Evolutionary conservation across 2,113 vertebrate genomes (phyloP), one percentile per base, ranked within the genome.

Genomic region (Lepus americanus): DNA sequence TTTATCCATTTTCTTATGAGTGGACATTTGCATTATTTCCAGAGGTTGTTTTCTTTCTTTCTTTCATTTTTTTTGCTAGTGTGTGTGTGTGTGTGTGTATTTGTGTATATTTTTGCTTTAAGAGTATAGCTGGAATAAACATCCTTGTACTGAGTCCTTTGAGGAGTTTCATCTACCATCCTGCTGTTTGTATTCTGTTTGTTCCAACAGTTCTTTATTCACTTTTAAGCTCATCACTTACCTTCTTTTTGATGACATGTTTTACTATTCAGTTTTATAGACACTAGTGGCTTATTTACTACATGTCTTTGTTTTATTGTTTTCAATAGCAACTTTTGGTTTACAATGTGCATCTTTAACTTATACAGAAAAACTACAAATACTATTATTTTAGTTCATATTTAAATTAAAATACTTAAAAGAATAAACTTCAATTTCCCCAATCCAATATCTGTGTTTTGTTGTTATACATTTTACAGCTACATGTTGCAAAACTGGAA

Each of bases 341-440:
- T 79, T 87, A 20, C 6, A 55, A 10, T 78, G 29, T 29, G 6
- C 5, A 31, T 81, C 31, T 73, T 66, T 72, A 55, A 85, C 36
- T 77, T 66, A 74, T 59, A 59, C 9, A 25, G 16, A 59, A 1
- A 53, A 55, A 74, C 8, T 64, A 79, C 23, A 91, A 49, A 81
- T 83, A n/a, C 29, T 84, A 17, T 9, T 79, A 51, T 39, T 87
- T 5, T 69, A 70, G 14, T 84, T 94, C 9, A 66, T 84, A 8
- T 19, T 70, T 70, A 93, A 82, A 63, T 80, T 67, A 61, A 92
- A 64, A 66, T 13, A 25, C 87, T 82, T 79, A 19, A 69, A 73
- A 79, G 51, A 81, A 2, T 59, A 36, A 72, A 33, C 13, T 93
- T 93, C 13, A 72, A 1, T 64, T 83, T 70, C 25, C 5, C 1